These are phyloP conservation scores for Agonopterix alstromeriana DNA, from an alignment of 2,888 invertebrate species.

Conservation along the genomic window DNA sequence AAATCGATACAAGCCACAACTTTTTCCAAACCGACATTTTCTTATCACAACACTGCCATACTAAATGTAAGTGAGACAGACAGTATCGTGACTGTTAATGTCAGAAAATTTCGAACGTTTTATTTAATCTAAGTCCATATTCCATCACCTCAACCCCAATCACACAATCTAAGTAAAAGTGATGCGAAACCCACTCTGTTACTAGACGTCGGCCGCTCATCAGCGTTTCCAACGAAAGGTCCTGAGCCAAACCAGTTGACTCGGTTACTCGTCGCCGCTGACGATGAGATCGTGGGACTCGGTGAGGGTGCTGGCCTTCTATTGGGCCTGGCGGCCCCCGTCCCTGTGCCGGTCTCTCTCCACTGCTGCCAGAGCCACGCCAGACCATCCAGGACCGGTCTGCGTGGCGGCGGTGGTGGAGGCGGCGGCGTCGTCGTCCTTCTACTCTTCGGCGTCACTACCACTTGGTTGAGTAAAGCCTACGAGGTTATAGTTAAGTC, in stretches of 20 bases:
- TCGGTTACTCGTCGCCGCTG: slow-evolving; percentile 47
- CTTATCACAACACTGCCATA: too few relatives aligned
- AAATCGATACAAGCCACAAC: slow-evolving; percentile 14
- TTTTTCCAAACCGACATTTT: not conserved
- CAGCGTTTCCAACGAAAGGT: slow-evolving; percentile 69
- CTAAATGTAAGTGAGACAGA: not conserved
- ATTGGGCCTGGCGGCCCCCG: slow-evolving; percentile 34
- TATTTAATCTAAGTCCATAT: slow-evolving; percentile 59
- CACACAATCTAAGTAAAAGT: slow-evolving; percentile 62
- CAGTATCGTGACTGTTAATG: not conserved
- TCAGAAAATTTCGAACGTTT: not conserved
- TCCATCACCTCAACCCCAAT: slow-evolving; percentile 66
- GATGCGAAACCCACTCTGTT: slow-evolving; percentile 74
- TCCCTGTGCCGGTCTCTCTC: slow-evolving; percentile 69
- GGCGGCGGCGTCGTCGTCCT: slow-evolving; percentile 55
- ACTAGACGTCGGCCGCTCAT: slow-evolving; percentile 41
- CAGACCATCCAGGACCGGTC: slow-evolving; percentile 73
- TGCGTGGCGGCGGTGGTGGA: slow-evolving; percentile 57
- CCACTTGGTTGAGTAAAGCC: slow-evolving; percentile 77
- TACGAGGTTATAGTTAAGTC: slow-evolving; percentile 60
- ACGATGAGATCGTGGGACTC: slow-evolving; percentile 30
- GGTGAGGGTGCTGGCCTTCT: slow-evolving; percentile 38
- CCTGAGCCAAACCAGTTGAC: slow-evolving; percentile 70
- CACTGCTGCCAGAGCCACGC: slow-evolving; percentile 78
- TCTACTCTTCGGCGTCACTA: slow-evolving; percentile 71